Conservation (phyloP, 2,797 vertebrate species). For the Myotis planiceps region DNA sequence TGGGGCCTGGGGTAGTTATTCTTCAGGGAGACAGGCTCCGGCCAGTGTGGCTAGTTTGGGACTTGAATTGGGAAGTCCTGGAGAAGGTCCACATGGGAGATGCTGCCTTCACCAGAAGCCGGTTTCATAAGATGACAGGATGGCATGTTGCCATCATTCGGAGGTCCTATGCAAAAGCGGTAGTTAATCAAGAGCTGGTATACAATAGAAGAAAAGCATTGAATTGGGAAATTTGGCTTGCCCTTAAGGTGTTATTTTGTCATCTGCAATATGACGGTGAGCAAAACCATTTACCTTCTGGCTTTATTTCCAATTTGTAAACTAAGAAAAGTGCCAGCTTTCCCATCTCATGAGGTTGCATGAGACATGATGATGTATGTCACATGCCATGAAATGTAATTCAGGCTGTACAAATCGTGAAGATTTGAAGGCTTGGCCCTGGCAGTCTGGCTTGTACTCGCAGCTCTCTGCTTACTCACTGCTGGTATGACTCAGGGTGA, state of each 20-base stretch:
- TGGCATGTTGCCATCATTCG: neutral
- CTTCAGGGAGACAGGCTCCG: neutral
- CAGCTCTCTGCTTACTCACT: neutral
- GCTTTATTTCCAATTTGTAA: neutral
- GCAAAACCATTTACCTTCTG: neutral
- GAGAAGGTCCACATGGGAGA: neutral
- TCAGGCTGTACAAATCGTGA: neutral
- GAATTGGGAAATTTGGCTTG: neutral
- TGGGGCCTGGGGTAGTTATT: neutral
- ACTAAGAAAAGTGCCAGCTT: neutral
- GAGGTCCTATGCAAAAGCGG: neutral
- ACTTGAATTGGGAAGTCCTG: neutral
- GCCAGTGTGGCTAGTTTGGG: neutral
- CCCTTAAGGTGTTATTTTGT: neutral
- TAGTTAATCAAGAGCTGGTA: neutral
- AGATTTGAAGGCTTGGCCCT: neutral
- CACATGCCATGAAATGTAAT: neutral
- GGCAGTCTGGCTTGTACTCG: neutral
- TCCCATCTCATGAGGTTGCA: neutral
- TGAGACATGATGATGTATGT: neutral
- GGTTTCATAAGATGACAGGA: neutral
- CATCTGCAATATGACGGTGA: neutral
- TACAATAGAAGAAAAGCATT: neutral
- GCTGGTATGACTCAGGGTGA: slow-evolving; percentile 35
- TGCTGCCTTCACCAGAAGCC: neutral